phyloP scores from a whole-genome alignment of 2,113 vertebrate species.

The Gymnocephalus cernua region DNA sequence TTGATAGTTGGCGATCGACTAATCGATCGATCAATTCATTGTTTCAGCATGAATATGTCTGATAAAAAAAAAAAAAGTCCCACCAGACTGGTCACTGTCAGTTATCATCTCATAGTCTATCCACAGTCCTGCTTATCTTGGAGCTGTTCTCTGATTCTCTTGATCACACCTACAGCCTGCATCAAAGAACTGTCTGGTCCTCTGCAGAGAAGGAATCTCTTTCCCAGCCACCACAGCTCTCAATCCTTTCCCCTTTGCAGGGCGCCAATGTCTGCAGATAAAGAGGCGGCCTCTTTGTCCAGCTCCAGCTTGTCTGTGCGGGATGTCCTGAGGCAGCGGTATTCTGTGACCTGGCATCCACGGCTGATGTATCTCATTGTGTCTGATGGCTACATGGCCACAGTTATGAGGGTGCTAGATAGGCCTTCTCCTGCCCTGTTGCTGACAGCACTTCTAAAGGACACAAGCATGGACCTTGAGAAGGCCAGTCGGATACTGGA shows the following conservation, averaged over 20 bases:
- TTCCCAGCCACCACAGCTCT: slow-evolving; percentile 37
- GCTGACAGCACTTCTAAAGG: slow-evolving; percentile 86
- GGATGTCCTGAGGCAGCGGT: slow-evolving; percentile 91
- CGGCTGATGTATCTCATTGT: slow-evolving; percentile 89
- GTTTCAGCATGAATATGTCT: neutral
- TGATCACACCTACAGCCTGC: slow-evolving; percentile 79
- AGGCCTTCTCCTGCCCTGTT: slow-evolving; percentile 84
- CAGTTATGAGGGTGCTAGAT: slow-evolving; percentile 85
- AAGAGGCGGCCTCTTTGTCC: slow-evolving; percentile 81
- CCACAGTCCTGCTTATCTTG: slow-evolving; percentile 84
- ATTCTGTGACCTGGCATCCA: slow-evolving; percentile 92
- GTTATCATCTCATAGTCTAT: slow-evolving; percentile 85
- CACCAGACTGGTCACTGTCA: slow-evolving; percentile 30
- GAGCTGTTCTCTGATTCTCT: slow-evolving; percentile 84
- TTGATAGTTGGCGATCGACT: neutral
- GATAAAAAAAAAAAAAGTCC: neutral
- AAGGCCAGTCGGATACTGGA: slow-evolving; percentile 72
- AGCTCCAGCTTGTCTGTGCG: slow-evolving; percentile 89
- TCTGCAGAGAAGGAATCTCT: slow-evolving; percentile 51
- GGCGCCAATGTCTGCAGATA: slow-evolving; percentile 77
- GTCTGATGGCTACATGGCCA: slow-evolving; percentile 96
- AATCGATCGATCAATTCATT: neutral
- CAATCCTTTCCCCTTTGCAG: slow-evolving; percentile 76
- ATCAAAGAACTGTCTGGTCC: slow-evolving; percentile 68
- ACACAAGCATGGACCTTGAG: slow-evolving; percentile 87